Evolutionary conservation across 1,140 invertebrate genomes (phyloP), one percentile per base, ranked within the genome.

Genomic region (Anastatus disparis): DNA sequence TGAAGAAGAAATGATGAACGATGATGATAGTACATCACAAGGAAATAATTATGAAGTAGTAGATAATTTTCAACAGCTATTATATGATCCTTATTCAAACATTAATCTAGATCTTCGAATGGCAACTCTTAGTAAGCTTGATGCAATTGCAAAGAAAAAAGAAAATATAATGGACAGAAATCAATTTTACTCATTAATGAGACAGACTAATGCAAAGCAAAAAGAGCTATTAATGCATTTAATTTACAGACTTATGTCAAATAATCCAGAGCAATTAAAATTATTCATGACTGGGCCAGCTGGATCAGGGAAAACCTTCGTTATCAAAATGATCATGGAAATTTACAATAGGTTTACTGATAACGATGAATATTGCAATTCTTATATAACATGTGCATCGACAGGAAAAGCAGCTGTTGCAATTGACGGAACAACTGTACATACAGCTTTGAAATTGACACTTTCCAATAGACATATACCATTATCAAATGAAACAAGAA

Each of bases 321-420:
- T 53, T 17, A 53, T 53, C 17, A 53, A 53, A 53, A 22, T 53
- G 13, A 42, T 77, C 0, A 79, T 81, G 77, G 76, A 81, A 52
- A 76, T 71, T 12, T 77, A 75, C 63, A 77, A 78, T 26, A 56
- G 66, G 12, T 75, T 50, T 35, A 26, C 65, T n/a, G 20, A 72
- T 38, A 72, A 38, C 13, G 56, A 59, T 26, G 55, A 46, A n/a
- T 38, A 24, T 64, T 74, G 78, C 27, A 80, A 81, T 70, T 50
- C 78, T 0, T 79, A 76, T 48, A 72, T 82, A 12, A 50, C 75
- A 7, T 80, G 80, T 71, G 81, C 81, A 40, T 80, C 77, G 15
- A 81, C 80, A 12, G 78, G 79, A 4, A 81, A 82, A 76, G 80
- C 80, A 58, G 80, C 79, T 40, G 76, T 81, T 12, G 68, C 70